Evolutionary conservation across 2,113 vertebrate species (phyloP), one percentile per base, ranked within the genome.

Genomic region (Procapra przewalskii): DNA sequence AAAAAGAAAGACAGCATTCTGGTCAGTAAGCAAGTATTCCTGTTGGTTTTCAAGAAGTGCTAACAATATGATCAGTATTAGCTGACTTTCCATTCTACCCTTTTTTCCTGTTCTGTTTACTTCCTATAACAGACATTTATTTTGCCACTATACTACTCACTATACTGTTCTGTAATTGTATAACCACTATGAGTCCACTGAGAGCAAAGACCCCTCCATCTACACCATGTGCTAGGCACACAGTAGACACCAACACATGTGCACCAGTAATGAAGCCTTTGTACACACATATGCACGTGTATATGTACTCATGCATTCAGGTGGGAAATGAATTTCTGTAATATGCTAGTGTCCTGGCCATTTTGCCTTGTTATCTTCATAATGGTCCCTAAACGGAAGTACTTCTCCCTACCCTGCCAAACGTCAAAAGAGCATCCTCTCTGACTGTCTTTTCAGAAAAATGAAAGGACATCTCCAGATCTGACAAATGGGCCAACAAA

Each of bases 401-500:
- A 84, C 10, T 19, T 75, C 17, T 27, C 25, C 6, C 1, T 60
- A 8, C 6, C 12, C 23, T 84, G 7, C 16, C 45, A 3, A 57
- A 97, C 84, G 40, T 3, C 29, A 97, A 95, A 97, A 96, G 86
- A 94, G 96, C 88, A 95, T 92, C 88, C 0, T 2, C 60, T 97
- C 43, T 96, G 95, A 97, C 82, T 91, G 91, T 96, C 52, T 92
- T 93, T 84, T 52, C 48, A 90, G 36, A 90, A 75, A 80, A 36
- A 6, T 50, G 14, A 94, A 95, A 57, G 36, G 43, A 36, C 6
- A 67, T n/a, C 14, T 95, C 25, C 71, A n/a, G 2, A 15, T 75
- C 5, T 85, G 36, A 90, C 7, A 90, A 40, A 88, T 54, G 13
- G 14, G 29, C 17, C 40, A 48, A 77, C 67, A 36, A 21, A 89